These are phyloP conservation scores for Gyrodactylus salaris DNA, from an alignment of 1,140 invertebrate species.

Conservation along the genomic window DNA sequence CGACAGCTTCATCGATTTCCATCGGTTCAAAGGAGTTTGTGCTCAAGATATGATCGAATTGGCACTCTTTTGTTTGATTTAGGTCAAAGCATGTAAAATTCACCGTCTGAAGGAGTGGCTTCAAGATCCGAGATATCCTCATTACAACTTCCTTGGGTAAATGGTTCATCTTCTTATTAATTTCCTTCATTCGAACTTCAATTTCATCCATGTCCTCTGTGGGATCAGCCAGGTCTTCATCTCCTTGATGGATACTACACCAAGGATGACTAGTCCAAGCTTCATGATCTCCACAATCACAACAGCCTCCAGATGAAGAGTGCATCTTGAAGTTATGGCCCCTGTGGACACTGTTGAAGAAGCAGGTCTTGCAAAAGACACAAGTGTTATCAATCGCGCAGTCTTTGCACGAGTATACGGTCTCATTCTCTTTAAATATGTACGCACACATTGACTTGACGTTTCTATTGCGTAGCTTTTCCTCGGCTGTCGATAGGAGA, in stretches of 20 bases:
- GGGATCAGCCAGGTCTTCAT: not conserved
- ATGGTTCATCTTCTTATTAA: not conserved
- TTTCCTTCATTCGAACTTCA: not conserved
- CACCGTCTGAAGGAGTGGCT: not conserved
- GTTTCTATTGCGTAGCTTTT: not conserved
- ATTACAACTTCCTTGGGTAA: not conserved
- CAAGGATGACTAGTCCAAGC: not conserved
- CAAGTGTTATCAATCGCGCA: constrained; percentile 3
- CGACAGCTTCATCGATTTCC: not conserved
- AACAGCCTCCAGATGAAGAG: constrained; percentile 1
- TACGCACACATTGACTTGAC: not conserved
- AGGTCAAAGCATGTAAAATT: not conserved
- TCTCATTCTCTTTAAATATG: not conserved
- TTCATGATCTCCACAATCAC: constrained; percentile 6
- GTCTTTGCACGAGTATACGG: constrained; percentile 1
- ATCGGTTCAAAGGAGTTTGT: not conserved
- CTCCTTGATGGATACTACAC: not conserved
- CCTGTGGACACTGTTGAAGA: not conserved
- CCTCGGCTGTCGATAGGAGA: not conserved
- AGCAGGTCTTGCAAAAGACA: not conserved
- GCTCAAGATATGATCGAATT: not conserved
- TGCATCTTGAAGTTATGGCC: constrained; percentile 4
- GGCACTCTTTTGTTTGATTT: not conserved
- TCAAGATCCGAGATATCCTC: not conserved
- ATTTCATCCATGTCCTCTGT: not conserved